Conservation (phyloP, 2,113 vertebrate species). For the Cynoglossus semilaevis region DNA sequence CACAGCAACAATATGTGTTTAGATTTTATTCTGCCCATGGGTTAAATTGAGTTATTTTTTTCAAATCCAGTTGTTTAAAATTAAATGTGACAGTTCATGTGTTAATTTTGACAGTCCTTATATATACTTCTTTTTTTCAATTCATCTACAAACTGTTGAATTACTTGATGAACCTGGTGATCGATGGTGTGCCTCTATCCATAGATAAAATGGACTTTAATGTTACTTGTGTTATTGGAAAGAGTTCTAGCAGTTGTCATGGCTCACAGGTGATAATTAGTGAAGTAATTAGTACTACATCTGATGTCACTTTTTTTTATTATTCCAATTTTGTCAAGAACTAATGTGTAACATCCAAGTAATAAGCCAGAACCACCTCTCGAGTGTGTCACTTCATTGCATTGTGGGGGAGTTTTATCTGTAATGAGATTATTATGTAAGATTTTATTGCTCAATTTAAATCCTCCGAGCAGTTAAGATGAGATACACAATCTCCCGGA, state of each 20-base stretch:
- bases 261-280: background rate
- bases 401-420: constrained; percentile 26
- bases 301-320: constrained; percentile 4
- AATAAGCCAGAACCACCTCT: constrained; percentile 22
- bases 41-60: no score
- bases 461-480: constrained; percentile 3
- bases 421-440: constrained; percentile 33
- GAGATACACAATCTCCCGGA: background rate
- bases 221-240: no score
- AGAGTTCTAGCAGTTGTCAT: no score
- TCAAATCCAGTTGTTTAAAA: no score
- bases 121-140: no score
- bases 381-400: constrained; percentile 34
- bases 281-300: background rate
- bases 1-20: no score
- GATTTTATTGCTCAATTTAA: constrained; percentile 9
- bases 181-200: no score
- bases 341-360: constrained; percentile 17
- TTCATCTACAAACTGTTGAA: no score
- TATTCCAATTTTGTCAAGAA: background rate
- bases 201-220: background rate
- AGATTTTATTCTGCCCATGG: no score
- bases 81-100: no score
- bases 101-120: no score
- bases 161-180: no score